phyloP scores from a whole-genome alignment of 1,140 invertebrate genomes.

The Platorchestia sp. region DNA sequence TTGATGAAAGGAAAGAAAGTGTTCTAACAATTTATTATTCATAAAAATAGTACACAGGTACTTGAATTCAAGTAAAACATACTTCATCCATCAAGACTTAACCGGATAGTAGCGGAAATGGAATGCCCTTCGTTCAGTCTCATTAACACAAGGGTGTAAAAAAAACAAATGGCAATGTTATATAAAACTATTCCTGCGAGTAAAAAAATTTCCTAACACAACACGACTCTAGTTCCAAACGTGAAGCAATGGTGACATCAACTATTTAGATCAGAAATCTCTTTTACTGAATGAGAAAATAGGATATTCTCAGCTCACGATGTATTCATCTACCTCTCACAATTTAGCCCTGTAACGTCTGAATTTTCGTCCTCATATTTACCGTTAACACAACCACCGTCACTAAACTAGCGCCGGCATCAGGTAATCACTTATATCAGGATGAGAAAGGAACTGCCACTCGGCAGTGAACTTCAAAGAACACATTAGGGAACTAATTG shows the following conservation, averaged over 20 bases:
- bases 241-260: background rate
- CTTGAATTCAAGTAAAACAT: background rate
- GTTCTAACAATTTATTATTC: background rate
- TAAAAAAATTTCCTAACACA: background rate
- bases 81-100: background rate
- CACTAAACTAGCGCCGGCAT: no score
- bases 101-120: background rate
- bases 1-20: background rate
- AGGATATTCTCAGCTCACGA: no score
- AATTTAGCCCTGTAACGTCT: no score
- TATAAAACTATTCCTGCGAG: background rate
- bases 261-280: background rate
- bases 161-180: no score
- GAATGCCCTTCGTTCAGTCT: background rate
- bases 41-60: background rate
- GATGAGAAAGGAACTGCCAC: no score
- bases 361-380: no score
- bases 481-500: no score
- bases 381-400: no score
- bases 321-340: no score
- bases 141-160: background rate
- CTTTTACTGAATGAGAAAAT: no score
- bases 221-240: background rate
- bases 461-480: no score
- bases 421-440: no score